Evolutionary conservation across 2,888 invertebrate species (phyloP), one percentile per base, ranked within the genome.

Genomic region (Galeruca laticollis): DNA sequence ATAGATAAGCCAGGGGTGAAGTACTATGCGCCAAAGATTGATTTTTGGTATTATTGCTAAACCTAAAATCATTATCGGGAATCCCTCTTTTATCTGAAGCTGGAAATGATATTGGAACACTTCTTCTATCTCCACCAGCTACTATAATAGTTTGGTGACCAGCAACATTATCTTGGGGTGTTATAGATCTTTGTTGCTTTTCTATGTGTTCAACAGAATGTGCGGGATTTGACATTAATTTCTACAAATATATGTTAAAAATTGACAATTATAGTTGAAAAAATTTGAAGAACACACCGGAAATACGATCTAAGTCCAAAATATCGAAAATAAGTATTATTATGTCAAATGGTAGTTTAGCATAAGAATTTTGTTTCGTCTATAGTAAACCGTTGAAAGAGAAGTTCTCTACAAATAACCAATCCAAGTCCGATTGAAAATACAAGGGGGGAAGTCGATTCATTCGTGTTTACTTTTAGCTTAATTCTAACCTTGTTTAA

Each of bases 171-270:
- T 89, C 89, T 76, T 91, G 90, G 0, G 94, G 94, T 13, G 94
- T 93, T 37, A 91, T 89, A 18, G 93, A 92, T 62, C 93, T 88
- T 78, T 95, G 95, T 78, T 92, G 92, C 80, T 94, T 94, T 82
- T 97, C 97, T 81, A 97, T 93, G 82, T 96, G 95, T 82, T 96
- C 96, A 0, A 94, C 91, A 66, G 91, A 91, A 82, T 94, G 93
- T 13, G 93, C 94, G 0, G 95, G 94, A 81, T 93, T 92, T 43
- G 94, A 94, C 90, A 95, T 92, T 35, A 95, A 87, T 73, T 94
- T 89, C 81, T 56, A 56, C n/a, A 33, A 56, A 56, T 31, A 31
- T 9, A 31, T 15, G 9, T 31, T 54, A 54, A 5, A 31, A 21
- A 31, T 31, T 31, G 11, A n/a, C 0, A 13, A 13, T 54, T 54